Evolutionary conservation across 2,888 invertebrate species (phyloP).

Genomic region (Hermaeophaga mercurialis): DNA sequence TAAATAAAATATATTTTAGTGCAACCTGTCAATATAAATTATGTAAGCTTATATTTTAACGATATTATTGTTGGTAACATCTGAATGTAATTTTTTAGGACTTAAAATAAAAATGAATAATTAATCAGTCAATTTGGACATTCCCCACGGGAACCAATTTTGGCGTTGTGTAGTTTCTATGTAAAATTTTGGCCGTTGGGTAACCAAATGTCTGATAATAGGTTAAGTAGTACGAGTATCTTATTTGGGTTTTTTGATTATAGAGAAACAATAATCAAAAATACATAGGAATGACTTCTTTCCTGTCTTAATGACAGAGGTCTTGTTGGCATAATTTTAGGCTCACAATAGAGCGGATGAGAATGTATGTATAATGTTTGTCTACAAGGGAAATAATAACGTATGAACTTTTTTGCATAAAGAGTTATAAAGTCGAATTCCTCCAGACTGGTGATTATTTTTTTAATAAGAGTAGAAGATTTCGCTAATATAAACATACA

Average conservation of each 20-base stretch:
- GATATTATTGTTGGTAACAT: too few relatives aligned
- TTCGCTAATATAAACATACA: too few relatives aligned
- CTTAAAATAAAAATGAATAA: conserved; percentile 1
- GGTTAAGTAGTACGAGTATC: neutral
- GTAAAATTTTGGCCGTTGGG: neutral
- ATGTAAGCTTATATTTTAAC: too few relatives aligned
- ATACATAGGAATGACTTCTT: neutral
- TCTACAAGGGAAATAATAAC: neutral
- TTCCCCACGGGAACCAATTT: neutral
- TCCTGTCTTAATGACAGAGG: neutral
- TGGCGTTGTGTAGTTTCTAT: neutral
- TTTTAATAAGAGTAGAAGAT: too few relatives aligned
- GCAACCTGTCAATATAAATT: too few relatives aligned
- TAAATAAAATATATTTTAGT: too few relatives aligned
- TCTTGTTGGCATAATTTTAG: neutral
- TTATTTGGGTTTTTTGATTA: neutral
- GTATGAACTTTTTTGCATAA: neutral
- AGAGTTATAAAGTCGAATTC: neutral
- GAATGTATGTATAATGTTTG: neutral
- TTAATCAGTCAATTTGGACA: neutral
- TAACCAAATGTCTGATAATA: neutral
- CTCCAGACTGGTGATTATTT: too few relatives aligned
- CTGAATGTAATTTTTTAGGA: too few relatives aligned
- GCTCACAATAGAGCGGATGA: neutral
- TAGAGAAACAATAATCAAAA: neutral